Base-by-base conservation (phyloP, 2,113 vertebrate genomes). In the Lutjanus erythropterus region DNA sequence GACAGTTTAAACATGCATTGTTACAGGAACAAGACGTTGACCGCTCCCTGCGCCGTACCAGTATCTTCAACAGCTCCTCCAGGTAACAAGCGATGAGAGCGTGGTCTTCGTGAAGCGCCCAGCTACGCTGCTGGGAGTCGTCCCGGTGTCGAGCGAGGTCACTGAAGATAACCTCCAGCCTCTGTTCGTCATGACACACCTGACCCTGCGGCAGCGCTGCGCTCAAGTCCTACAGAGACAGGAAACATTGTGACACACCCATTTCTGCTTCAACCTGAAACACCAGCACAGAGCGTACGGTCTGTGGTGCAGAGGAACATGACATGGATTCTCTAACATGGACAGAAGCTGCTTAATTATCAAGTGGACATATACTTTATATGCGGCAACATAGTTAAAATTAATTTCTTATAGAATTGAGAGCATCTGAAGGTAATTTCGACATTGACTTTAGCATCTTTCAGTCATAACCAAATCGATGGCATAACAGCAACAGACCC, bases 101-200 rank as follows among this genome's bases (percentile, higher is more conserved):
- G 18, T 94, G 93, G 80, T 96, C 95, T 60, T 96, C 95, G 1
- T 96, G 92, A 12, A 96, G 92, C 0, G 95, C 95, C 95, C 95
- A 95, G 94, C 98, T 99, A 11, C 98, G 97, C 93, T 99, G 98
- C 93, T 99, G 98, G 3, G 98, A 96, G 2, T 99, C 98, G 0
- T 99, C 97, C 50, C 98, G 95, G 86, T 97, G 96, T 44, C 96
- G 95, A 23, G 96, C 94, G 83, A 99, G 93, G 90, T 99, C 98
- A 1, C 94, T 83, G 2, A 99, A 99, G 92, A 99, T 99, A 85
- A 99, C 98, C 86, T 99, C 97, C 89, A 99, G 93, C 15, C 98
- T 94, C 94, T 98, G 97, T 80, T 99, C 97, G 0, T 99, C 98
- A 0, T 99, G 97, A 91, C 97, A 99, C 88, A 98, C 95, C 91